These are phyloP conservation scores for Boloria selene DNA, from an alignment of 2,888 invertebrate genomes.

Conservation along the genomic window DNA sequence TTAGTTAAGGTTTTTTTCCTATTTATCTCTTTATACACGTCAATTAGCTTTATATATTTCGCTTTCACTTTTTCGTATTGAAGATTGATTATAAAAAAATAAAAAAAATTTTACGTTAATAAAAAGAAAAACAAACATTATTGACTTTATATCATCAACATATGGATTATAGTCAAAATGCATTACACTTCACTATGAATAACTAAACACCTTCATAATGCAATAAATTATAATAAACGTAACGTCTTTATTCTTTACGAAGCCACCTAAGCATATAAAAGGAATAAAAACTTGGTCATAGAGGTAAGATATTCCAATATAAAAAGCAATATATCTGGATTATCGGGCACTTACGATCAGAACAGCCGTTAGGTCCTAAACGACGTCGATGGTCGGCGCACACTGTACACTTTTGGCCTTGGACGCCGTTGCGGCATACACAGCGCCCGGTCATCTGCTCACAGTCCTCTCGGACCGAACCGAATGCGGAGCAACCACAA, in stretches of 20 bases:
- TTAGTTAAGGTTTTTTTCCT: neutral
- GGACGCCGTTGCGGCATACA: conserved; percentile 91
- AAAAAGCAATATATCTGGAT: conserved; percentile 39
- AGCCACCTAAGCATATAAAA: conserved; percentile 23
- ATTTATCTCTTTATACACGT: neutral
- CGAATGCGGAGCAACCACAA: conserved; percentile 94
- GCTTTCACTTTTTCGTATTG: neutral
- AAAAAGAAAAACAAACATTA: neutral
- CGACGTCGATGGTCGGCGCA: conserved; percentile 90
- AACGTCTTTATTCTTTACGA: conserved; percentile 26
- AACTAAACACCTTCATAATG: conserved; percentile 12
- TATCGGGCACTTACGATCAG: conserved; percentile 68
- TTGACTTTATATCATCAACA: neutral
- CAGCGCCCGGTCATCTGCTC: conserved; percentile 96
- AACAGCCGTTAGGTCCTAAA: conserved; percentile 87
- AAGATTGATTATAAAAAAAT: too few relatives aligned
- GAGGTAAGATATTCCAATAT: conserved; percentile 33
- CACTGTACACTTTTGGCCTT: conserved; percentile 93
- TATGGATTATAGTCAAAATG: neutral
- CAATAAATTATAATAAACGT: conserved; percentile 33
- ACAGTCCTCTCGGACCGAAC: conserved; percentile 94
- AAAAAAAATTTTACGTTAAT: too few relatives aligned
- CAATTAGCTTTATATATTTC: conserved; percentile 14
- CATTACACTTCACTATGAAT: conserved; percentile 1
- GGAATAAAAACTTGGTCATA: conserved; percentile 31